Conservation (phyloP, 2,888 invertebrate genomes). For the Lathronympha strigana region DNA sequence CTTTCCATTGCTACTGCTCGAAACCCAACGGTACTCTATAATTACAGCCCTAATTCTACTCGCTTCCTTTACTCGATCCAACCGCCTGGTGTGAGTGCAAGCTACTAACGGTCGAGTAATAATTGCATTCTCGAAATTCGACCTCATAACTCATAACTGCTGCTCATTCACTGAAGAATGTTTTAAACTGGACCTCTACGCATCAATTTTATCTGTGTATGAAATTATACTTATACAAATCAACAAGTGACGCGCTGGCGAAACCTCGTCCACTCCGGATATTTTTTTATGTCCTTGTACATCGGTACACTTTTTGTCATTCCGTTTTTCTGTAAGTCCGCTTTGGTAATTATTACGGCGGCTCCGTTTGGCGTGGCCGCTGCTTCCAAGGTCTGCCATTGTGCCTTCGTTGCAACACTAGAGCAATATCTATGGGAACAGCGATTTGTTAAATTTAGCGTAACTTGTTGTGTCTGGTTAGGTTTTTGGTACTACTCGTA, state of each 20-base stretch:
- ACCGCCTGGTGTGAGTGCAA: constrained; percentile 42
- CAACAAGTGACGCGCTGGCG: neutral
- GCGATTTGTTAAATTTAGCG: constrained; percentile 62
- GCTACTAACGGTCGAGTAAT: constrained; percentile 44
- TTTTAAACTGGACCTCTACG: neutral
- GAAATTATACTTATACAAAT: constrained; percentile 6
- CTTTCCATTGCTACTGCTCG: constrained; percentile 42
- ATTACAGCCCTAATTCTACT: constrained; percentile 45
- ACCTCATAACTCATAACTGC: constrained; percentile 50
- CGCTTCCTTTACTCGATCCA: constrained; percentile 34
- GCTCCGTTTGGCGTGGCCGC: constrained; percentile 58
- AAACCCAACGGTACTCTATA: constrained; percentile 43
- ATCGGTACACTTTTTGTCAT: constrained; percentile 60
- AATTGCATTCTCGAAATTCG: constrained; percentile 47
- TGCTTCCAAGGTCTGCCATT: constrained; percentile 66
- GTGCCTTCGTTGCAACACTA: constrained; percentile 64
- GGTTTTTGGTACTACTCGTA: constrained; percentile 4
- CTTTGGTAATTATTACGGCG: constrained; percentile 61
- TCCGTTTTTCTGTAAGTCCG: constrained; percentile 56
- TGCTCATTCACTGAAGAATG: constrained; percentile 11
- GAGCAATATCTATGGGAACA: constrained; percentile 57
- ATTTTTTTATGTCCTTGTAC: constrained; percentile 50
- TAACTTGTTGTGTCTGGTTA: constrained; percentile 30
- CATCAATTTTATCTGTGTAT: neutral
- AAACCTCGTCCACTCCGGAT: constrained; percentile 34